Evolutionary conservation across 2,888 invertebrate genomes (phyloP).

Genomic region (Chironomus riparius): DNA sequence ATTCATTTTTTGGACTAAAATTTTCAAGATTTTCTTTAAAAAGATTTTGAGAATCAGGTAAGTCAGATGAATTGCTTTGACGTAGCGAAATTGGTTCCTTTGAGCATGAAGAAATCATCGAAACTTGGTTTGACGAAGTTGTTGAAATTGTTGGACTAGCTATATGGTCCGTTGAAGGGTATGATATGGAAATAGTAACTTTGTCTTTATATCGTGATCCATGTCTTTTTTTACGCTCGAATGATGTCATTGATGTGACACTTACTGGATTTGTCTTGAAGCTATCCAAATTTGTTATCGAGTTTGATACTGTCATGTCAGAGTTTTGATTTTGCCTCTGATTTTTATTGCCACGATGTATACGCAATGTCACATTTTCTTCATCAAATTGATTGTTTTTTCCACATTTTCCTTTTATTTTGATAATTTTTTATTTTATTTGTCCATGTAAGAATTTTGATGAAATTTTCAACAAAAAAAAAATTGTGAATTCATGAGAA

Average conservation of each 20-base stretch:
- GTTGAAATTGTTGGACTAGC: constrained; percentile 30
- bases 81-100: constrained; percentile 30
- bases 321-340: not conserved
- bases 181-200: constrained; percentile 74
- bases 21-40: not conserved
- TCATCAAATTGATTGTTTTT: constrained; percentile 41
- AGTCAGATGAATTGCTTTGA: constrained; percentile 29
- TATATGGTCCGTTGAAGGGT: constrained; percentile 67
- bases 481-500: no score
- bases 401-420: constrained; percentile 11
- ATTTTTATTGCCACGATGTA: constrained; percentile 61
- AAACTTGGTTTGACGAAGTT: constrained; percentile 15
- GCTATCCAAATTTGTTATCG: constrained; percentile 46
- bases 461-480: no score
- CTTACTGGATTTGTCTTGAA: constrained; percentile 28
- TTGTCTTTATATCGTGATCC: constrained; percentile 47
- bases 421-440: not conserved
- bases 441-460: not conserved
- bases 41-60: not conserved
- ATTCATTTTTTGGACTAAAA: not conserved
- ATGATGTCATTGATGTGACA: constrained; percentile 14
- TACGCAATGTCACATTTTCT: constrained; percentile 76
- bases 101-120: constrained; percentile 19
- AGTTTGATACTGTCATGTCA: constrained; percentile 10
- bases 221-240: constrained; percentile 12